A percentile compares a stretch with the other conserved stretches of the same genome.
Conservation (phyloP, 2,797 vertebrate species). For the Onychomys leucogaster region DNA sequence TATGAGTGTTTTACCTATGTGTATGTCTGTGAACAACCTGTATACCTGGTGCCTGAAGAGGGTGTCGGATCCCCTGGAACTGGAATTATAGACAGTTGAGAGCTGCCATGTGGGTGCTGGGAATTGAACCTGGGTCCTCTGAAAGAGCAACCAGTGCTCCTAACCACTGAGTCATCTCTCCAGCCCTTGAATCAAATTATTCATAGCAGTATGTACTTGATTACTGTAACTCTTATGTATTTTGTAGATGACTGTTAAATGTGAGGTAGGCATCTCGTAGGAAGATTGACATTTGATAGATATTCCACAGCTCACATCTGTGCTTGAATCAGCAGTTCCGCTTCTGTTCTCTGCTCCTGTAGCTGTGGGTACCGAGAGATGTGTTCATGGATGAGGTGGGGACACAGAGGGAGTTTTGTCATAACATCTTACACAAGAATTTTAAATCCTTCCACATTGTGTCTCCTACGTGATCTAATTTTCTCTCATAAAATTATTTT, state of each 20-base stretch:
- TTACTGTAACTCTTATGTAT: background rate
- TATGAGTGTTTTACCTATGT: background rate
- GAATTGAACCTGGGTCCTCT: background rate
- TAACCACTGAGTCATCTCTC: background rate
- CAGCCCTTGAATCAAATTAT: background rate
- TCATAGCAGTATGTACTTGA: background rate
- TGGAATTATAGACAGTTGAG: background rate
- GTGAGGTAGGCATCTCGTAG: background rate
- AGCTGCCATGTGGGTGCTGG: background rate
- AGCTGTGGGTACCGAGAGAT: background rate
- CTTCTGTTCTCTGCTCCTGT: background rate
- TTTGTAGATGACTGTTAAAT: slow-evolving; percentile 1
- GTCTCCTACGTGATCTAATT: background rate
- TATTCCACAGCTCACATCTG: background rate
- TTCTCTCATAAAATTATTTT: background rate
- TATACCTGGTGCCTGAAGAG: background rate
- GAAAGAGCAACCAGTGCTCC: background rate
- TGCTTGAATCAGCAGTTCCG: background rate
- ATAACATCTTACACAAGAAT: background rate
- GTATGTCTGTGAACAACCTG: background rate
- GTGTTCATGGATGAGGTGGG: background rate
- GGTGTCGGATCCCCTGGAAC: background rate
- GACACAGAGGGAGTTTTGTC: background rate
- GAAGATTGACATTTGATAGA: background rate
- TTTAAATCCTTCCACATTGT: slow-evolving; percentile 9